A percentile compares a stretch with the other conserved stretches of the same genome.
Conservation (phyloP, 2,888 invertebrate species). For the Arge pagana region DNA sequence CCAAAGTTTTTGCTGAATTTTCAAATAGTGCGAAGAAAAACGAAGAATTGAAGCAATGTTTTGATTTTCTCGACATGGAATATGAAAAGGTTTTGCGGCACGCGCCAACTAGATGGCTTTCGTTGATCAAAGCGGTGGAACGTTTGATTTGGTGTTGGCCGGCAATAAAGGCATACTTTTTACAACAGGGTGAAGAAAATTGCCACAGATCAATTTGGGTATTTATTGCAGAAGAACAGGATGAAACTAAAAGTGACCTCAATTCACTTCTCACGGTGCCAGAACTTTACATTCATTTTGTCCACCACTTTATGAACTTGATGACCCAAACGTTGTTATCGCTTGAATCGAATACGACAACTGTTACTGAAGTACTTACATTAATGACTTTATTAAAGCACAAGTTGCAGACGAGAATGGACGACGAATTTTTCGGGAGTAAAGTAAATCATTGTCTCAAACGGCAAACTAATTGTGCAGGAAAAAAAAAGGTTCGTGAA, state of each 20-base stretch:
- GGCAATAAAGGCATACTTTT: constrained; percentile 3
- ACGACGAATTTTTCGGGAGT: constrained; percentile 5
- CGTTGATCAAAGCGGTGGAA: not conserved
- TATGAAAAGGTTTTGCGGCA: constrained; percentile 31
- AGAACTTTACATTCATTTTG: constrained; percentile 5
- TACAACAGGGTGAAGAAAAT: constrained; percentile 8
- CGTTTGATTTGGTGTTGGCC: constrained; percentile 5
- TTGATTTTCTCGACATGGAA: constrained; percentile 32
- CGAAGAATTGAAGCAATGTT: constrained; percentile 31
- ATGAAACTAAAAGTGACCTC: constrained; percentile 3
- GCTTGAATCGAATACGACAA: not conserved
- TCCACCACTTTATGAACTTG: constrained; percentile 2
- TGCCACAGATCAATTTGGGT: constrained; percentile 7
- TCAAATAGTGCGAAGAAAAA: constrained; percentile 31
- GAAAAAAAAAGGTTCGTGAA: not conserved
- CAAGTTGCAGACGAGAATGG: constrained; percentile 7
- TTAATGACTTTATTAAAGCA: constrained; percentile 1
- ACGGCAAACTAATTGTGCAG: constrained; percentile 8
- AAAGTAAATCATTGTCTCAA: constrained; percentile 3
- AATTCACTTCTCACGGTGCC: constrained; percentile 1
- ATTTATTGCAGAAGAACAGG: constrained; percentile 1
- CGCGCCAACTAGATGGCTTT: constrained; percentile 17
- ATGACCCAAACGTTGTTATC: constrained; percentile 9
- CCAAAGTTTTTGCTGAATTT: constrained; percentile 36
- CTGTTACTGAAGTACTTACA: constrained; percentile 4